Base-by-base conservation (phyloP, 2,888 invertebrate genomes). In the Ferrisia virgata region DNA sequence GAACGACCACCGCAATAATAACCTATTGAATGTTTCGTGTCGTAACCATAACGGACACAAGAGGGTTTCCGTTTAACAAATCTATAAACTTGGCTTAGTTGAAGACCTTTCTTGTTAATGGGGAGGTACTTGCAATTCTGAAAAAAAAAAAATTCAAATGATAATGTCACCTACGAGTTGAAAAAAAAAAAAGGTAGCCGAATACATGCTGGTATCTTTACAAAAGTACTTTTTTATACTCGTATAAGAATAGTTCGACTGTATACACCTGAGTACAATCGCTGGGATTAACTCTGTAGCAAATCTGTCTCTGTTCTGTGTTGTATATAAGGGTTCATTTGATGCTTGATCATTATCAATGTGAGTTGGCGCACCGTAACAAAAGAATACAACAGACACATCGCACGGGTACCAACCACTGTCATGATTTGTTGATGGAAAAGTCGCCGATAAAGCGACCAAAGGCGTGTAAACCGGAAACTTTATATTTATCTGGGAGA, bases 361-460 rank as follows among this genome's bases (percentile, higher is more conserved):
- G 11, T 39, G 72, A 33, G 69, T 76, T 76, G 72, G 36, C 72
- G 72, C 36, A 33, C 72, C 36, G 72, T 36, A 76, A 76, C 72
- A 76, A 76, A 76, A 76, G 72, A 36, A 28, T 18, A 76, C 2
- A 76, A 58, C 9, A 76, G 72, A 76, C 36, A 76, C 72, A 76
- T 76, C 72, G 36, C 72, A 36, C 72, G 36, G 36, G 36, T 76
- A 76, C 33, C 72, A 36, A 76, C 36, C 72, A 76, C 72, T 76
- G 72, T 76, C 72, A 76, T 76, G 72, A 76, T 76, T 69, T 76
- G 72, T 76, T 76, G 72, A 76, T 76, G 8, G 36, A 33, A 76
- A 76, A 76, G 72, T 76, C 72, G 72, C 8, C 36, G 72, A 76
- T 76, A 76, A 76, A 33, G 11, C 18, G 36, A 36, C 72, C 72